Evolutionary conservation across 1,140 invertebrate genomes (phyloP), one percentile per base, ranked within the genome.

Genomic region (Philotrypesis tridentata): DNA sequence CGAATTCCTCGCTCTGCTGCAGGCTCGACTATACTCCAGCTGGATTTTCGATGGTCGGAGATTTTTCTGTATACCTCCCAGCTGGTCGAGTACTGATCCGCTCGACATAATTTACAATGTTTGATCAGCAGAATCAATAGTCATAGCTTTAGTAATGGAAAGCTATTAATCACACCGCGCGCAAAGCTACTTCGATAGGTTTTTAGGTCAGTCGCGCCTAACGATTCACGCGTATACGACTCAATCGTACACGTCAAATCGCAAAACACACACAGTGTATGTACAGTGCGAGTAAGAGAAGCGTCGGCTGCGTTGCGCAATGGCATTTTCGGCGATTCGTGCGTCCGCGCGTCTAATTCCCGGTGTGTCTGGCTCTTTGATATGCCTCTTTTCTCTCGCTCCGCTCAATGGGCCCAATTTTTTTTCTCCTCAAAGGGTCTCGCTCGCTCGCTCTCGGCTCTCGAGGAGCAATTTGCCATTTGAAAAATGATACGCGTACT

Each of bases 381-480:
- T n/a, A 29, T 21, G 23, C 48, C 40, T 72, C 40, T 31, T 72
- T 27, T 68, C 2, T 33, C 2, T n/a, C n/a, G n/a, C n/a, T 70
- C 17, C 31, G 5, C 12, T 70, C 67, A 70, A 70, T 21, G 67
- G 40, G 40, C 21, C 21, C 21, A 21, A 4, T 31, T 25, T 3
- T 25, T 70, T 9, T 37, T 37, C 17, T 29, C 23, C 67, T n/a
- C 11, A 70, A 70, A 29, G 31, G 31, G 17, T n/a, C n/a, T n/a
- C n/a, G n/a, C n/a, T n/a, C n/a, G n/a, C n/a, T n/a, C n/a, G n/a
- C n/a, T n/a, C n/a, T n/a, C 0, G 1, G 25, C 65, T 68, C 65
- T 31, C 31, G 67, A 70, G 31, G 67, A 70, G 67, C 31, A 33
- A 70, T 70, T 70, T 70, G 67, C 31, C 67, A 70, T 70, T 33